A percentile compares a stretch with the other conserved stretches of the same genome.
phyloP scores from a whole-genome alignment of 2,113 vertebrate species.

The Dolichallabes microphthalmus region DNA sequence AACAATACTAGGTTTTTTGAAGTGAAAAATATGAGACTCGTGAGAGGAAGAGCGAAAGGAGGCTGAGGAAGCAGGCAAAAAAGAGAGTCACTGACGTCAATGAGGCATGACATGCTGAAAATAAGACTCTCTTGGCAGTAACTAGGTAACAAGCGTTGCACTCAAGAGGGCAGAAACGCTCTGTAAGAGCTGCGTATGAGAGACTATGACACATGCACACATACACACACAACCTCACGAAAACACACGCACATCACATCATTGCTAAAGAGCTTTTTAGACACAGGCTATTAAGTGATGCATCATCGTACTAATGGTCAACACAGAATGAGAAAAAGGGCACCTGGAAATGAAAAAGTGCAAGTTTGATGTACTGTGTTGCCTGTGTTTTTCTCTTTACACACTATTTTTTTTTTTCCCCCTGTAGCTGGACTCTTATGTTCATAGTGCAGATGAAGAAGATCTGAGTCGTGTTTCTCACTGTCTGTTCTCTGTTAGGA shows the following conservation, averaged over 20 bases:
- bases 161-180: conserved; percentile 51
- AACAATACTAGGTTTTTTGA: conserved; percentile 46
- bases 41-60: conserved; percentile 37
- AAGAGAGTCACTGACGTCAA: conserved; percentile 66
- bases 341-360: conserved; percentile 17
- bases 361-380: background rate
- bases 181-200: conserved; percentile 54
- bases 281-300: conserved; percentile 34
- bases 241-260: conserved; percentile 6
- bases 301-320: conserved; percentile 31
- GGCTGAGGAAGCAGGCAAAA: conserved; percentile 36
- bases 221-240: background rate
- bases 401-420: background rate
- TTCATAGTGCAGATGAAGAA: conserved; percentile 32
- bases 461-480: conserved; percentile 30
- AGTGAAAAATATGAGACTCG: conserved; percentile 59
- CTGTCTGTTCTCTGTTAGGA: conserved; percentile 52
- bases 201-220: conserved; percentile 26
- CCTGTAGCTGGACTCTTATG: conserved; percentile 2
- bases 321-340: background rate
- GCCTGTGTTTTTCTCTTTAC: conserved; percentile 13
- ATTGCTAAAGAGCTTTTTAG: conserved; percentile 13
- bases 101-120: conserved; percentile 66
- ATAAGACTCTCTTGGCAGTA: conserved; percentile 69
- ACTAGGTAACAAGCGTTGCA: conserved; percentile 71